Percentiles rank a stretch among this genome's conserved stretches.
Conservation (phyloP, 2,113 vertebrate genomes). For the Rhynchomys soricoides region DNA sequence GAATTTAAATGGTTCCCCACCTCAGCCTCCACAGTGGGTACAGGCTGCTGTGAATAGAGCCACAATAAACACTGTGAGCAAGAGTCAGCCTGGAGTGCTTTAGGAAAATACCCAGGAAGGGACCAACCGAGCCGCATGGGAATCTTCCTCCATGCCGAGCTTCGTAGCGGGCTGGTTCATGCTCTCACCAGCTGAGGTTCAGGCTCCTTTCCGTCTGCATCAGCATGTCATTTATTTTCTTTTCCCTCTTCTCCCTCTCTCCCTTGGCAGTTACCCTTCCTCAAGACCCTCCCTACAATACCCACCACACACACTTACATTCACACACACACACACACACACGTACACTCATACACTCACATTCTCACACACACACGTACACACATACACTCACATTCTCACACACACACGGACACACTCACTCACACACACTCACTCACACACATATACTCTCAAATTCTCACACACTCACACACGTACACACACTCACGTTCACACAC, state of each 20-base stretch:
- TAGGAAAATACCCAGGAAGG: background rate
- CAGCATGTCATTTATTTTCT: background rate
- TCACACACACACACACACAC: no score
- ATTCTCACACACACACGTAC: no score
- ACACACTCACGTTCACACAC: no score
- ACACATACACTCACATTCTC: no score
- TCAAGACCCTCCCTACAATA: background rate
- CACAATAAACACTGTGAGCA: background rate
- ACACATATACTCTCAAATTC: no score
- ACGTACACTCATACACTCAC: no score
- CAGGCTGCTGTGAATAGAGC: background rate
- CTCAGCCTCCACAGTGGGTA: background rate
- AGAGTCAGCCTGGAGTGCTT: background rate
- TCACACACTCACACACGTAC: no score
- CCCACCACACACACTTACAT: no score
- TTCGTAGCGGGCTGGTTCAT: background rate
- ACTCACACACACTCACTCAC: no score
- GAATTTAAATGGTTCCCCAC: background rate
- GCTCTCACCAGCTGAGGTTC: no score
- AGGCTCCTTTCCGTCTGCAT: background rate
- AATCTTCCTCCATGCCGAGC: background rate
- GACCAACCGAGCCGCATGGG: background rate
- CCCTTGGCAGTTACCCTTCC: background rate
- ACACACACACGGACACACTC: no score
- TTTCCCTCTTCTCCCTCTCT: background rate